phyloP scores from a whole-genome alignment of 2,113 vertebrate genomes.

The Corythoichthys intestinalis region DNA sequence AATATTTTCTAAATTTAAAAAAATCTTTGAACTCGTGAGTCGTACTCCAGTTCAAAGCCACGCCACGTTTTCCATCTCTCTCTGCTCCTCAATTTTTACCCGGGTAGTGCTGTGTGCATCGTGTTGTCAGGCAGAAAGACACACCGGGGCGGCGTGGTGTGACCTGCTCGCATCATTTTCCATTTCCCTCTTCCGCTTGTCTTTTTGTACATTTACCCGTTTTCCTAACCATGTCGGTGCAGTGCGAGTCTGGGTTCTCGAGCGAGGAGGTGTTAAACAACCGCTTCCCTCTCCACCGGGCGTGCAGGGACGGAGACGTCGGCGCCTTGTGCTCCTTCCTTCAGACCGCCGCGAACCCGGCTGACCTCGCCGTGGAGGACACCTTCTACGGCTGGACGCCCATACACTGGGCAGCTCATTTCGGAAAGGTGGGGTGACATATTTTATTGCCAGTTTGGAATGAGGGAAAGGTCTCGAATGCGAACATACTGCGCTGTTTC shows the following conservation, averaged over 20 bases:
- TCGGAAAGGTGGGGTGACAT: constrained; percentile 82
- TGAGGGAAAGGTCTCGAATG: not conserved
- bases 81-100: constrained; percentile 32
- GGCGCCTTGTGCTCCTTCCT: constrained; percentile 81
- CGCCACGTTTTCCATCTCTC: not conserved
- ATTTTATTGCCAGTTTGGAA: constrained; percentile 4
- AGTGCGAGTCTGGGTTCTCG: constrained; percentile 87
- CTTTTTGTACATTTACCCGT: not conserved
- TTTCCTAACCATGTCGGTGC: constrained; percentile 66
- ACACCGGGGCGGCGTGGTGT: constrained; percentile 26
- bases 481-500: constrained; percentile 22
- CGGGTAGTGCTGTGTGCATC: not conserved
- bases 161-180: too few relatives aligned
- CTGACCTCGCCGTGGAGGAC: constrained; percentile 83
- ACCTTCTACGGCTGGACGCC: constrained; percentile 97
- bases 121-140: constrained; percentile 66
- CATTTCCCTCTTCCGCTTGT: not conserved
- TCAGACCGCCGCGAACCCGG: constrained; percentile 68
- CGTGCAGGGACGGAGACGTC: constrained; percentile 91
- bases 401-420: constrained; percentile 95
- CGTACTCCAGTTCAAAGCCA: constrained; percentile 29
- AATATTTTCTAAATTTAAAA: too few relatives aligned
- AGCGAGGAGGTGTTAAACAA: constrained; percentile 90
- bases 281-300: constrained; percentile 93
- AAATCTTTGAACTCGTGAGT: too few relatives aligned